Base-by-base conservation (phyloP, 2,888 invertebrate species). In the Drosophila ezoana region DNA sequence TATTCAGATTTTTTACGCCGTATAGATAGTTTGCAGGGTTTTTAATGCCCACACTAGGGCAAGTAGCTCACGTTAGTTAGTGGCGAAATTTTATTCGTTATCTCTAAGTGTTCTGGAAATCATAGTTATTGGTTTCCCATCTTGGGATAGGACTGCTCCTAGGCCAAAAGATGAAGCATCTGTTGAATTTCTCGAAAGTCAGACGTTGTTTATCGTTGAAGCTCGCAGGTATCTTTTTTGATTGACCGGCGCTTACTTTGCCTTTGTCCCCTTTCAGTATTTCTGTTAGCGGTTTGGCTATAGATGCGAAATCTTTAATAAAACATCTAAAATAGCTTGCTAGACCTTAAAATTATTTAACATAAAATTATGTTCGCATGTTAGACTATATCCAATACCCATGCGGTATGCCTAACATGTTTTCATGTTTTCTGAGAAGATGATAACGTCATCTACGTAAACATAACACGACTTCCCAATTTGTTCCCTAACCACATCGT, bases 391-490 rank as follows among this genome's bases (percentile, higher is more conserved):
- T n/a, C n/a, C n/a, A n/a, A n/a, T n/a, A n/a, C n/a, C n/a, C n/a
- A n/a, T n/a, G n/a, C n/a, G n/a, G n/a, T n/a, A n/a, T n/a, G n/a
- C n/a, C n/a, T 4, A 4, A 20, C 4, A 4, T 20, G 3, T 20
- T 20, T 20, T 4, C 20, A 20, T 20, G 20, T 20, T 20, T 20
- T 20, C 20, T 20, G 20, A 20, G 20, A 20, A 20, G 20, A 20
- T 20, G 20, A 20, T 20, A 20, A 5, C 20, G 20, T 20, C 20
- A 20, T 20, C 20, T 20, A 20, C 20, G 5, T 65, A 65, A 2
- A 64, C 59, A 1, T 56, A 60, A 28, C 59, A 60, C 2, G 40
- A 45, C 14, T 56, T 41, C 0, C 40, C 58, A 0, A 64, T 58
- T 11, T 58, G 23, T 23, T 53, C 53, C 0, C 64, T 4, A 0